phyloP scores from a whole-genome alignment of 2,888 invertebrate species.

The Drosophila mercatorum region DNA sequence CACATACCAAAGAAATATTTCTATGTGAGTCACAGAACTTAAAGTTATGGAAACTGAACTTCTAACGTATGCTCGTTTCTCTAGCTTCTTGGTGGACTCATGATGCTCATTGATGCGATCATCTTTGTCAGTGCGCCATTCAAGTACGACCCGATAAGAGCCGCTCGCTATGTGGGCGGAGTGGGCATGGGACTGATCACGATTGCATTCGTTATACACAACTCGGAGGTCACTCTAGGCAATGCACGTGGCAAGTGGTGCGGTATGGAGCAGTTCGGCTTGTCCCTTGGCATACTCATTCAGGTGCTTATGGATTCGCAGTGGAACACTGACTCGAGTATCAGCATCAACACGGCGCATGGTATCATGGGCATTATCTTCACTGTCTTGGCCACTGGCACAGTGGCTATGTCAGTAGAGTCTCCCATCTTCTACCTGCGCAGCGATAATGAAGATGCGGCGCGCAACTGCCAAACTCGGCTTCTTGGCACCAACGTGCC shows the following conservation, averaged over 20 bases:
- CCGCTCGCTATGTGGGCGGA: conserved; percentile 77
- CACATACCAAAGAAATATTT: conserved; percentile 55
- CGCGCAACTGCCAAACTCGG: conserved; percentile 52
- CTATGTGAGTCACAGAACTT: conserved; percentile 45
- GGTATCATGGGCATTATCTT: conserved; percentile 75
- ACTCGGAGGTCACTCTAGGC: conserved; percentile 66
- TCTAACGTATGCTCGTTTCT: not conserved
- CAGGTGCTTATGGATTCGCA: conserved; percentile 69
- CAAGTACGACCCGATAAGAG: conserved; percentile 54
- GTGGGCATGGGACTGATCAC: conserved; percentile 73
- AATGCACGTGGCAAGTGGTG: conserved; percentile 66
- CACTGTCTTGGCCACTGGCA: conserved; percentile 48
- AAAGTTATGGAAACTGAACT: too few species aligned
- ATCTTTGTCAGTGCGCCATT: conserved; percentile 67
- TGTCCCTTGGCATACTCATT: conserved; percentile 66
- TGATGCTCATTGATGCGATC: conserved; percentile 72
- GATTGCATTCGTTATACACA: conserved; percentile 73
- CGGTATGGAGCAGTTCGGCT: conserved; percentile 71
- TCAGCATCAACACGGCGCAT: conserved; percentile 61
- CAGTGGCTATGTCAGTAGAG: conserved; percentile 59
- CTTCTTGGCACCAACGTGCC: conserved; percentile 50
- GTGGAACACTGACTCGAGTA: conserved; percentile 38
- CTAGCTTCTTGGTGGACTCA: conserved; percentile 48
- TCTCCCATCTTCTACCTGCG: conserved; percentile 76
- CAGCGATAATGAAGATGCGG: conserved; percentile 62